phyloP scores from a whole-genome alignment of 2,888 invertebrate species.

The Trachelus troglodyta region DNA sequence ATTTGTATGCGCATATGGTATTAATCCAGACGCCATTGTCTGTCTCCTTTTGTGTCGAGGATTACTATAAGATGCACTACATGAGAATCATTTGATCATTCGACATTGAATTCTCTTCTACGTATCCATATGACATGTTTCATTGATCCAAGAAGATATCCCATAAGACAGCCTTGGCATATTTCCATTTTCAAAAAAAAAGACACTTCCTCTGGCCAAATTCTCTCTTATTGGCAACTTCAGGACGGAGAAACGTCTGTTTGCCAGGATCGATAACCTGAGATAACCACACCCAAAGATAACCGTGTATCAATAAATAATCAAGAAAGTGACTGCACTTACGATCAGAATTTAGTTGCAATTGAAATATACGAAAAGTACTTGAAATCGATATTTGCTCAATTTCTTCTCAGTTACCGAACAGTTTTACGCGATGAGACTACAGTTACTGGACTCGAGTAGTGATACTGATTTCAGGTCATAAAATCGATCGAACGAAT shows the following conservation, averaged over 20 bases:
- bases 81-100: neutral
- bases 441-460: neutral
- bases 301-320: neutral
- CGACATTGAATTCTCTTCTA: neutral
- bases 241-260: neutral
- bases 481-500: neutral
- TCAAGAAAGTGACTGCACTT: neutral
- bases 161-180: neutral
- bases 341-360: neutral
- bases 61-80: neutral
- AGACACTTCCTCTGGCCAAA: neutral
- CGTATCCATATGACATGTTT: neutral
- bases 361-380: neutral
- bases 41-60: neutral
- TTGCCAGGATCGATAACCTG: neutral
- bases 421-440: neutral
- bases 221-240: neutral
- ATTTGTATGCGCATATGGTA: neutral
- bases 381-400: neutral
- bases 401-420: neutral
- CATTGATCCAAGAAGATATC: neutral
- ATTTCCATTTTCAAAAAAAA: neutral
- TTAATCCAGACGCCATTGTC: neutral
- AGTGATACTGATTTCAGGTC: neutral
- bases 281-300: neutral